phyloP scores from a whole-genome alignment of 2,113 vertebrate genomes.

The Lepisosteus oculatus region DNA sequence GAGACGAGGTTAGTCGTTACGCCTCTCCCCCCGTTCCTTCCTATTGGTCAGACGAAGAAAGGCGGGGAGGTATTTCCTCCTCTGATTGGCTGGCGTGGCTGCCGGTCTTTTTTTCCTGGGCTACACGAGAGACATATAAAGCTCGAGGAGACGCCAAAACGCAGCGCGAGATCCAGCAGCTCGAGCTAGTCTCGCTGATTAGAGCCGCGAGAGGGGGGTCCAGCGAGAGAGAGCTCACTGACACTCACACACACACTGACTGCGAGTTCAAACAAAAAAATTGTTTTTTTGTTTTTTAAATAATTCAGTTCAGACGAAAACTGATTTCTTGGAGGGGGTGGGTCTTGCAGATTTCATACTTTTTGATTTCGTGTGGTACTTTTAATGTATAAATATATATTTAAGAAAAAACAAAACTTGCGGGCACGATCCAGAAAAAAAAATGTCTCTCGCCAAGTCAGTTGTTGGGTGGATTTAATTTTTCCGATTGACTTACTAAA shows the following conservation, averaged over 20 bases:
- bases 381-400: conserved; percentile 22
- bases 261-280: not conserved
- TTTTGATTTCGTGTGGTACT: conserved; percentile 29
- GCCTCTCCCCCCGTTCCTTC: not conserved
- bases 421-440: conserved; percentile 4
- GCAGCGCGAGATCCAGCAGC: conserved; percentile 29
- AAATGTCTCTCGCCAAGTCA: conserved; percentile 21
- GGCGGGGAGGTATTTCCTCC: not conserved
- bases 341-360: conserved; percentile 28
- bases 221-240: conserved; percentile 13
- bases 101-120: conserved; percentile 23
- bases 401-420: conserved; percentile 19
- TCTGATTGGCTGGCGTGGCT: conserved; percentile 23
- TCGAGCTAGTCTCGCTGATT: conserved; percentile 25
- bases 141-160: conserved; percentile 22
- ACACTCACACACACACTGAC: conserved; percentile 26
- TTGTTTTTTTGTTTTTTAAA: not conserved
- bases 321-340: conserved; percentile 16
- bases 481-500: conserved; percentile 2
- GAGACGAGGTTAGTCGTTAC: not conserved
- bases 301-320: not conserved
- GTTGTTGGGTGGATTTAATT: conserved; percentile 14
- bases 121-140: conserved; percentile 31
- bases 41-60: conserved; percentile 24
- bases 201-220: not conserved